Percentiles rank a stretch among this genome's conserved stretches.
Conservation (phyloP, 2,113 vertebrate species). For the Maccullochella peelii region DNA sequence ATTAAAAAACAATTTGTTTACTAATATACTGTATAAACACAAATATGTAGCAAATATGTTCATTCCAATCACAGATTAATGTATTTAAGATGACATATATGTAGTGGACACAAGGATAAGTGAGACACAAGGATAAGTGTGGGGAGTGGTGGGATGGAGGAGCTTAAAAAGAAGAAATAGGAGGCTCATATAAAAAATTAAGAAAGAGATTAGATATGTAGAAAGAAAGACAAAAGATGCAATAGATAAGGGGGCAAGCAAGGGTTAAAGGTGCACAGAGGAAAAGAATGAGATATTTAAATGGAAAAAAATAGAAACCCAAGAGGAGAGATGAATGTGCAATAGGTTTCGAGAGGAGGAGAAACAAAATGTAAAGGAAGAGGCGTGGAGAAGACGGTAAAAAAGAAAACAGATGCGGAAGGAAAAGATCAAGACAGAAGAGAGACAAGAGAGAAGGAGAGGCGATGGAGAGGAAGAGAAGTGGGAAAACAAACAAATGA, state of each 20-base stretch:
- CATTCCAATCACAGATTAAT: not conserved
- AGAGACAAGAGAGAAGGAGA: slow-evolving; percentile 1
- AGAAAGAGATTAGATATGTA: not conserved
- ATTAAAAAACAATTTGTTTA: not conserved
- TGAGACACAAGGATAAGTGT: slow-evolving; percentile 8
- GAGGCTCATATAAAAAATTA: not conserved
- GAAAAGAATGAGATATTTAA: slow-evolving; percentile 4
- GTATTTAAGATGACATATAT: slow-evolving; percentile 15
- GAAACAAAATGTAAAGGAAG: not conserved
- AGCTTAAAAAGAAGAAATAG: not conserved
- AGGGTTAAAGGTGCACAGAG: not conserved
- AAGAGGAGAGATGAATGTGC: not conserved
- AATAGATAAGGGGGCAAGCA: not conserved
- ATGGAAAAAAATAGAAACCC: not conserved
- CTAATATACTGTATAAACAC: not conserved
- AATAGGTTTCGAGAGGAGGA: slow-evolving; percentile 5
- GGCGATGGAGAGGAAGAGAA: not conserved
- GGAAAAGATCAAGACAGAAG: not conserved
- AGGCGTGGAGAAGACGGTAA: not conserved
- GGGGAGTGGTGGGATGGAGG: not conserved
- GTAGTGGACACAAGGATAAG: slow-evolving; percentile 1
- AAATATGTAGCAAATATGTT: not conserved
- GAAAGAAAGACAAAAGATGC: slow-evolving; percentile 2
- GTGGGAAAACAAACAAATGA: not conserved
- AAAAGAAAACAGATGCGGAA: slow-evolving; percentile 9